A percentile compares a stretch with the other conserved stretches of the same genome.
These are phyloP conservation scores for Pristis pectinata DNA, from an alignment of 2,797 vertebrate genomes.

Conservation along the genomic window DNA sequence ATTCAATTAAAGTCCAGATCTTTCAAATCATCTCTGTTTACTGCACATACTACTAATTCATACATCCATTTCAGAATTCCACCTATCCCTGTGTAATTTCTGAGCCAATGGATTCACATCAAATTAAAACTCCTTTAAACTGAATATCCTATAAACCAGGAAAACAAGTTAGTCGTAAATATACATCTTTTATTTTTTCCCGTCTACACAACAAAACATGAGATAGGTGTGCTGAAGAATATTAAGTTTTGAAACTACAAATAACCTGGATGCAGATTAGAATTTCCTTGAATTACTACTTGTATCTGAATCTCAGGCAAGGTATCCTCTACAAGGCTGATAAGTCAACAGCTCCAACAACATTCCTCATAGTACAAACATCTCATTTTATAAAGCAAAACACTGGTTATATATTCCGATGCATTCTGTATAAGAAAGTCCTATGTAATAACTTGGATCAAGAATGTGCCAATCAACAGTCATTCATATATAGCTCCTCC, in stretches of 20 bases:
- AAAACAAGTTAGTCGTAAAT: too few species aligned
- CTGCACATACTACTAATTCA: neutral
- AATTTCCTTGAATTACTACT: neutral
- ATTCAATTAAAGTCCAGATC: neutral
- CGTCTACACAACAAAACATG: too few species aligned
- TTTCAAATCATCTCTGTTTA: neutral
- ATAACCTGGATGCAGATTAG: neutral
- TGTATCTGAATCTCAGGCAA: neutral
- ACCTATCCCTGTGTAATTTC: neutral
- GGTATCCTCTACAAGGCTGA: neutral
- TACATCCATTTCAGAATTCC: neutral
- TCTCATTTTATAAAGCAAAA: too few species aligned
- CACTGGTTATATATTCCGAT: too few species aligned
- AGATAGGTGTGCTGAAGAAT: too few species aligned
- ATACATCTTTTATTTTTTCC: too few species aligned
- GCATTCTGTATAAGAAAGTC: too few species aligned
- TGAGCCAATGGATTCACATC: neutral
- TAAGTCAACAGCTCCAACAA: too few species aligned
- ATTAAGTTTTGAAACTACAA: neutral
- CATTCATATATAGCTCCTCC: too few species aligned
- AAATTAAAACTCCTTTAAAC: neutral
- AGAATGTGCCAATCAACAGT: too few species aligned
- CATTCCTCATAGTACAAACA: too few species aligned
- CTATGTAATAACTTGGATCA: too few species aligned
- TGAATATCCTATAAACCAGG: neutral